Conservation (phyloP, 2,888 invertebrate species). For the Diplazon laetatorius region DNA sequence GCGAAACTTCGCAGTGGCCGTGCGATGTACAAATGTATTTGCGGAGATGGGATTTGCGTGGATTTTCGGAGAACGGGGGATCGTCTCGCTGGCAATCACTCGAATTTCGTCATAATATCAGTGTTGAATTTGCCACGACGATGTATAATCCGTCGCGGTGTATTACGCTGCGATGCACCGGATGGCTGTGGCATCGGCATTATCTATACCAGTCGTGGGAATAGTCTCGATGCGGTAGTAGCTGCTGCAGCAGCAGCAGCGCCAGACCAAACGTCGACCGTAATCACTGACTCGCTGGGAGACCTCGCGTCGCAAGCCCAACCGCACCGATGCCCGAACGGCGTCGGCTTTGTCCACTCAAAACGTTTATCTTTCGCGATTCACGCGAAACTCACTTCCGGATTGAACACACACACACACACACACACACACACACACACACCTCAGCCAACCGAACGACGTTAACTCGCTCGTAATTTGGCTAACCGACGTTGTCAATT, state of each 20-base stretch:
- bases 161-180: not conserved
- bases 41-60: constrained; percentile 17
- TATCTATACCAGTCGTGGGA: too few species aligned
- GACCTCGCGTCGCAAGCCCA: constrained; percentile 7
- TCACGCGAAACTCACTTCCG: constrained; percentile 24
- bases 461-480: constrained; percentile 19
- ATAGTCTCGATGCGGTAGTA: too few species aligned
- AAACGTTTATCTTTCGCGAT: constrained; percentile 41
- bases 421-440: too few species aligned
- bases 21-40: constrained; percentile 9
- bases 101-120: constrained; percentile 25
- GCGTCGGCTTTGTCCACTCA: constrained; percentile 32
- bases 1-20: not conserved
- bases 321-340: constrained; percentile 27
- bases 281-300: constrained; percentile 26
- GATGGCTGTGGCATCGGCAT: constrained; percentile 5
- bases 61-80: constrained; percentile 30
- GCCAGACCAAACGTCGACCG: constrained; percentile 24
- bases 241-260: constrained; percentile 10
- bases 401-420: too few species aligned
- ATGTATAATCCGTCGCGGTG: constrained; percentile 2
- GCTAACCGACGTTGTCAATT: not conserved
- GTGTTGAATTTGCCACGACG: constrained; percentile 14
- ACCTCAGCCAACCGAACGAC: constrained; percentile 12
- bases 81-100: constrained; percentile 38